Evolutionary conservation across 2,888 invertebrate genomes (phyloP), one percentile per base, ranked within the genome.

Genomic region (Graphium colonna): DNA sequence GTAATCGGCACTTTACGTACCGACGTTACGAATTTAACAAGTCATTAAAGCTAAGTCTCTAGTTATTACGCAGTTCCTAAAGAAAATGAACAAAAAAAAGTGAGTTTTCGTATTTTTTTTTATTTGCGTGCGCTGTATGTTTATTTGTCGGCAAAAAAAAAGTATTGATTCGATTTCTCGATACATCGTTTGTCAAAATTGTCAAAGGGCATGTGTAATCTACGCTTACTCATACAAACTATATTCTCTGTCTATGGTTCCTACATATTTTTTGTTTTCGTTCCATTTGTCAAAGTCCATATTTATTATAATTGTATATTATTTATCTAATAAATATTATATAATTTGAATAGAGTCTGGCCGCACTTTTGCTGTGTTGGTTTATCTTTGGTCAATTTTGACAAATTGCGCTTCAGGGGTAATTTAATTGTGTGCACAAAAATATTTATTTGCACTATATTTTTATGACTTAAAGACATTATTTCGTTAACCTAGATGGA

Each of bases 11-110:
- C 33, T 7, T 26, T 7, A 26, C 7, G 3, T 7, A 55, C 49
- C 56, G 51, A 61, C 59, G 59, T 63, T 69, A 74, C 79, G 78
- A 81, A 79, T 81, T 81, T 79, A 79, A 71, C 21, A 40, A 78
- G 73, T 81, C 71, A 71, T 67, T 80, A 78, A 69, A 26, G 38
- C 52, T 65, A 64, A 64, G 61, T 63, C n/a, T 36, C 62, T 71
- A 79, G 73, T 70, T 68, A 58, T 68, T 74, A 75, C 69, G 63
- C 69, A 81, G 82, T 82, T 82, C 82, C 82, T 82, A 82, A 56
- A 56, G 63, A 71, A 71, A 68, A 68, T 59, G 56, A 61, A 26
- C 15, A 62, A 69, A 69, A 68, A 72, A 72, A 68, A 65, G 33
- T 44, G 28, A 46, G 31, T 31, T 10, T n/a, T 36, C 36, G 13